phyloP scores from a whole-genome alignment of 2,113 vertebrate species.

The Rousettus leschenaultii region DNA sequence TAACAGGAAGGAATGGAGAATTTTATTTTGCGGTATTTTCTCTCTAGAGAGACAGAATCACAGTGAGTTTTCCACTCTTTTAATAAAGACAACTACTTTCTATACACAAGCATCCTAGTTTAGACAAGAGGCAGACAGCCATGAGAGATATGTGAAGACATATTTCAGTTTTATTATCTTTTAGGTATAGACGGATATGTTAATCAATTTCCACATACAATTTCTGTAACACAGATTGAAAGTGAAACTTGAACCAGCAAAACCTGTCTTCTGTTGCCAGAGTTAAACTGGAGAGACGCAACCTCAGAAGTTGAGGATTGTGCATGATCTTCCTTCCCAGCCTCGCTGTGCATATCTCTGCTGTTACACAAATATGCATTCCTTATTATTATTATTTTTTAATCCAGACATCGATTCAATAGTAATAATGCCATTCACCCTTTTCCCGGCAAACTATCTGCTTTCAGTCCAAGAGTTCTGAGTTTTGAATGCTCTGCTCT shows the following conservation, averaged over 20 bases:
- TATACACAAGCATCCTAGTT: background rate
- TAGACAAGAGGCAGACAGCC: conserved; percentile 67
- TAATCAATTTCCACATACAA: conserved; percentile 80
- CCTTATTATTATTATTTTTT: background rate
- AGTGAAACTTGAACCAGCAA: conserved; percentile 73
- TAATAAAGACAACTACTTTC: conserved; percentile 16
- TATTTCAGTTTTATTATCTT: conserved; percentile 87
- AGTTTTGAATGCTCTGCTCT: conserved; percentile 51
- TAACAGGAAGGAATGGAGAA: background rate
- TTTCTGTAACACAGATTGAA: conserved; percentile 76
- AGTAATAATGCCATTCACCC: conserved; percentile 14
- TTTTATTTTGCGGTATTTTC: background rate
- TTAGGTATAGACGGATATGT: conserved; percentile 86
- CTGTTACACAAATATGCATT: background rate
- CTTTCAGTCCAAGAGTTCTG: background rate
- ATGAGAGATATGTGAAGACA: conserved; percentile 80
- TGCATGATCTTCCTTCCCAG: conserved; percentile 38
- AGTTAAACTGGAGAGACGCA: conserved; percentile 75
- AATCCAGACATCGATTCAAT: background rate
- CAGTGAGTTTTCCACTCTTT: background rate
- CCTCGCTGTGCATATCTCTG: background rate
- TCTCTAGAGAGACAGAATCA: background rate
- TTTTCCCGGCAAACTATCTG: conserved; percentile 67
- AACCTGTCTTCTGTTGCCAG: conserved; percentile 59
- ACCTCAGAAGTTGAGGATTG: conserved; percentile 53